Percentiles rank a stretch among this genome's conserved stretches.
Evolutionary conservation across 2,113 vertebrate species (phyloP).

Genomic region (Glaucidium brasilianum): DNA sequence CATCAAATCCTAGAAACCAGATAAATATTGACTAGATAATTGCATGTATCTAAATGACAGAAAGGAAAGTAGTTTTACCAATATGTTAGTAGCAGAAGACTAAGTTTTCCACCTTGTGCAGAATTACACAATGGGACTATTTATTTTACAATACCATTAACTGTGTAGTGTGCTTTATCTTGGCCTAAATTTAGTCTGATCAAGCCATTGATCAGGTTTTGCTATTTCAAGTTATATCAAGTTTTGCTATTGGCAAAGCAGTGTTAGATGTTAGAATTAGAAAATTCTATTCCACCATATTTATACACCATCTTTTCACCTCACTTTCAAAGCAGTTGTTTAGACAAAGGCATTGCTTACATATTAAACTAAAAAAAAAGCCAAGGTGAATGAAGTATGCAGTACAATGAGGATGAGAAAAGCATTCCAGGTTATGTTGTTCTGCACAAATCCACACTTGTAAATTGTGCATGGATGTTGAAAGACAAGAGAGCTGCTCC

Average conservation of each 20-base stretch:
- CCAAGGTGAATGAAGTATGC: not conserved
- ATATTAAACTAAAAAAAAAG: not conserved
- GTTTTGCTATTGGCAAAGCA: not conserved
- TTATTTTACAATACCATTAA: not conserved
- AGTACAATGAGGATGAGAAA: not conserved
- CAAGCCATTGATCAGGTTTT: too few species aligned
- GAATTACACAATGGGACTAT: not conserved
- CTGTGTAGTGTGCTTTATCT: not conserved
- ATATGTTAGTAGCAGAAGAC: not conserved
- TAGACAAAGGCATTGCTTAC: not conserved
- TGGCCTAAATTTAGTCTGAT: not conserved
- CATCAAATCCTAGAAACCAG: not conserved
- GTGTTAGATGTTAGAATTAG: not conserved
- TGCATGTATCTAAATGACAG: not conserved
- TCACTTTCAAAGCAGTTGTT: not conserved
- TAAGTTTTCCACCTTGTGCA: not conserved
- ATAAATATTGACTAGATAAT: not conserved
- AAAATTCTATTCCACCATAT: not conserved
- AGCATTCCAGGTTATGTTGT: not conserved
- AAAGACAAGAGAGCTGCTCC: not conserved
- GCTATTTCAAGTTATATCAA: too few species aligned
- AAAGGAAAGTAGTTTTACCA: not conserved
- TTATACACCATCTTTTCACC: not conserved
- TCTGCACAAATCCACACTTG: not conserved
- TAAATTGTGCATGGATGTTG: rapidly evolving